Conservation (phyloP, 2,113 vertebrate species). For the Lanius ludovicianus region DNA sequence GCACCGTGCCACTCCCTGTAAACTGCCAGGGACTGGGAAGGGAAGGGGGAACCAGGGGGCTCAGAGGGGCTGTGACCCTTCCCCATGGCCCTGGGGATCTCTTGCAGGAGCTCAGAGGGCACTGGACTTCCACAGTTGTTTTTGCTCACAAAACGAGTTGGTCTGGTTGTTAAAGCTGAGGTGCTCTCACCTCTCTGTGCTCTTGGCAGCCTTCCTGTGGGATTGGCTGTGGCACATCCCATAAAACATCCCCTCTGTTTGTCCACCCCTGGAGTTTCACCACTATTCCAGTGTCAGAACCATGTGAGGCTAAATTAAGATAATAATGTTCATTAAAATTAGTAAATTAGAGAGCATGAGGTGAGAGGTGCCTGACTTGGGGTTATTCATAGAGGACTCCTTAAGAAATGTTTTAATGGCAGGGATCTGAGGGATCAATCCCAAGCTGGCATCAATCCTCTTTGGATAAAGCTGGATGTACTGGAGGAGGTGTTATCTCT, state of each 20-base stretch:
- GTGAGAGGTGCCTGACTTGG: background rate
- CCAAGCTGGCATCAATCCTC: background rate
- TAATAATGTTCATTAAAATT: background rate
- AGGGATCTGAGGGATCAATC: background rate
- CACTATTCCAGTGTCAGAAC: background rate
- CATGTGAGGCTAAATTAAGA: background rate
- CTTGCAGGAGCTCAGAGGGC: background rate
- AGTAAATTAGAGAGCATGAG: background rate
- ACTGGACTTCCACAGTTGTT: fast-evolving
- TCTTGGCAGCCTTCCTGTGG: fast-evolving
- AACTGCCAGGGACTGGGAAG: background rate
- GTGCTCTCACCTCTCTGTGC: background rate
- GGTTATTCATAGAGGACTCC: background rate
- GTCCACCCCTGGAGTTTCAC: background rate
- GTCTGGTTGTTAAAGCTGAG: background rate
- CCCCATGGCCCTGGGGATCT: background rate
- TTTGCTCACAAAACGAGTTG: background rate
- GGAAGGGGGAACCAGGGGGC: background rate
- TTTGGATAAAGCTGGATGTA: background rate
- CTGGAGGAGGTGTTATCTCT: background rate
- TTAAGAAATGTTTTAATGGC: background rate
- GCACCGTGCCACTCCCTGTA: background rate
- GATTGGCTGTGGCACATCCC: background rate
- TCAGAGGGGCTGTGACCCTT: background rate
- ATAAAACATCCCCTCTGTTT: fast-evolving